phyloP scores from a whole-genome alignment of 2,888 invertebrate genomes.

The Lottia scabra region DNA sequence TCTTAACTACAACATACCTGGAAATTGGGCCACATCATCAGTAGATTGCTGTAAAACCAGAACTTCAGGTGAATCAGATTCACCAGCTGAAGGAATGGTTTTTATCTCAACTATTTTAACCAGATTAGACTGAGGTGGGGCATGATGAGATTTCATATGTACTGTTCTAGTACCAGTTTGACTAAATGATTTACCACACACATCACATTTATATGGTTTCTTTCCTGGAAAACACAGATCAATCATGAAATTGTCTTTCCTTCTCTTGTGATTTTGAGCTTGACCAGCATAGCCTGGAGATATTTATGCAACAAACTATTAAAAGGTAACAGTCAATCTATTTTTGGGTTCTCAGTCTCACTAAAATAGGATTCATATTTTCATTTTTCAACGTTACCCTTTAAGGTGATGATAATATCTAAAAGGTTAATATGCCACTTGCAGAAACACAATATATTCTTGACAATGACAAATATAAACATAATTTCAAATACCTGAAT shows the following conservation, averaged over 20 bases:
- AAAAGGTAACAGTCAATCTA: too few species aligned
- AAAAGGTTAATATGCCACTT: too few species aligned
- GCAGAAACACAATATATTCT: too few species aligned
- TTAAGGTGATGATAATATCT: too few species aligned
- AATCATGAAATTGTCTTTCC: too few species aligned
- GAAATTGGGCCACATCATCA: neutral
- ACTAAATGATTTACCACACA: constrained; percentile 68
- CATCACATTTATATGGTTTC: constrained; percentile 67
- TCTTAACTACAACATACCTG: too few species aligned
- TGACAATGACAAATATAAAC: too few species aligned
- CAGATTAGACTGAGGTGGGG: neutral
- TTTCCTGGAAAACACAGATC: constrained; percentile 55
- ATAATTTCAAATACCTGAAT: constrained; percentile 48
- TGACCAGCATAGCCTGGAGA: neutral
- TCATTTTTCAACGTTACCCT: too few species aligned
- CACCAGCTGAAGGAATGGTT: neutral
- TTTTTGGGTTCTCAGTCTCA: too few species aligned
- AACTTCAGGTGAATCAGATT: neutral
- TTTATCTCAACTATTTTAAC: neutral
- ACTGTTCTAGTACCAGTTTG: constrained; percentile 69
- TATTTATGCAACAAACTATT: neutral
- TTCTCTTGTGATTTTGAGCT: too few species aligned
- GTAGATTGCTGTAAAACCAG: neutral
- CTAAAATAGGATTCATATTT: too few species aligned
- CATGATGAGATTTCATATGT: constrained; percentile 74